Percentiles rank a stretch among this genome's conserved stretches.
Conservation (phyloP, 2,113 vertebrate genomes). For the Abramis brama region DNA sequence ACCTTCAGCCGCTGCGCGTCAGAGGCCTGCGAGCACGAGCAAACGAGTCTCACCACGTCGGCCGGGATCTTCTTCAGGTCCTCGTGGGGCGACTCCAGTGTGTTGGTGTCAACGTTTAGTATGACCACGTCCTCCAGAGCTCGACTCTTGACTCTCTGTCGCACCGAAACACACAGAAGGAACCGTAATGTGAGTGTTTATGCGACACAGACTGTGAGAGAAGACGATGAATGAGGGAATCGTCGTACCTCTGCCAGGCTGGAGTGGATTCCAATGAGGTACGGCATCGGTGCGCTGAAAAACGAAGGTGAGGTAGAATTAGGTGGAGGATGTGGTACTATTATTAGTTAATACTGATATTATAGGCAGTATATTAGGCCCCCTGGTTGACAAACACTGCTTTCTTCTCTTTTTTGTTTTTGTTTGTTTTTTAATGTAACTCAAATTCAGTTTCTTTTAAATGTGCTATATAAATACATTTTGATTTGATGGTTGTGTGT, state of each 20-base stretch:
- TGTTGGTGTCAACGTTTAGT: conserved; percentile 88
- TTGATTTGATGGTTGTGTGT: too few relatives aligned
- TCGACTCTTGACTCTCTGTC: conserved; percentile 78
- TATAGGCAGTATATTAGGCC: too few relatives aligned
- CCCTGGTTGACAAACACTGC: too few relatives aligned
- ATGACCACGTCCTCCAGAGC: conserved; percentile 88
- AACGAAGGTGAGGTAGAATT: background rate
- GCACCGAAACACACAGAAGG: background rate
- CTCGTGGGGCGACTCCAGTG: conserved; percentile 83
- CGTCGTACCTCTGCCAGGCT: conserved; percentile 83
- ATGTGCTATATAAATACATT: too few relatives aligned
- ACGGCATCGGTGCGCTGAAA: conserved; percentile 88
- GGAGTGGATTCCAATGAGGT: conserved; percentile 87
- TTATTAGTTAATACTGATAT: too few relatives aligned
- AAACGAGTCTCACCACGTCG: conserved; percentile 77
- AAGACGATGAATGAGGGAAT: background rate
- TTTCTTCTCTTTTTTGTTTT: too few relatives aligned
- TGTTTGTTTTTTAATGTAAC: too few relatives aligned
- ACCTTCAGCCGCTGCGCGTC: background rate
- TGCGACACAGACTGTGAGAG: background rate
- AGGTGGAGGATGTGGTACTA: background rate
- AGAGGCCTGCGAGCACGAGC: background rate
- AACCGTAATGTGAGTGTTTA: background rate
- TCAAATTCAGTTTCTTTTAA: too few relatives aligned
- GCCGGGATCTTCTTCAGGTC: conserved; percentile 84